phyloP scores from a whole-genome alignment of 2,888 invertebrate species.

The Morinoia aosen region DNA sequence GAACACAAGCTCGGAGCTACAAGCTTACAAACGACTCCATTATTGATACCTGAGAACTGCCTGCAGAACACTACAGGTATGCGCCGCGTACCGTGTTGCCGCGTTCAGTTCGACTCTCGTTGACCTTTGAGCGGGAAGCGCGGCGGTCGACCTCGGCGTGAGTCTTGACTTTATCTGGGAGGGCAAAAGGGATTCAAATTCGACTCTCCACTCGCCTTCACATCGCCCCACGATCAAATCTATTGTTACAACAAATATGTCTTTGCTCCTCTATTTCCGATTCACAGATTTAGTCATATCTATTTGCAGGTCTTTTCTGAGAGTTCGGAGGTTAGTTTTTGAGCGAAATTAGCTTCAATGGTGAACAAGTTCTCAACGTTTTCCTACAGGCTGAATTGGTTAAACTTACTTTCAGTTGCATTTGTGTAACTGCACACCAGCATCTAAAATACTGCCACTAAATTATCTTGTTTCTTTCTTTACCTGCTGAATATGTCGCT shows the following conservation, averaged over 20 bases:
- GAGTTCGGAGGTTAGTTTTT: background rate
- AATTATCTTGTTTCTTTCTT: background rate
- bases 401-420: background rate
- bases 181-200: background rate
- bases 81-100: background rate
- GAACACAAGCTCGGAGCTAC: background rate
- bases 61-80: background rate
- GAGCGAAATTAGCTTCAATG: background rate
- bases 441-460: background rate
- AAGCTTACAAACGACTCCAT: too few species aligned
- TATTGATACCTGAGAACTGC: background rate
- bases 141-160: background rate
- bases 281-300: background rate
- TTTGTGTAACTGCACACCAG: background rate
- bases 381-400: background rate
- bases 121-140: conserved; percentile 2
- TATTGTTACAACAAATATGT: background rate
- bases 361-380: background rate
- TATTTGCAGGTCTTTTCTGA: background rate
- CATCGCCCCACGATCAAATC: background rate
- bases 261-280: background rate
- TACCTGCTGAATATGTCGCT: background rate
- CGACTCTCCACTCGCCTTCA: background rate
- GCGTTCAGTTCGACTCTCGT: background rate
- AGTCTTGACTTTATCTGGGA: background rate